A percentile compares a stretch with the other conserved stretches of the same genome.
Evolutionary conservation across 2,888 invertebrate genomes (phyloP).

Genomic region (Adineta ricciae): DNA sequence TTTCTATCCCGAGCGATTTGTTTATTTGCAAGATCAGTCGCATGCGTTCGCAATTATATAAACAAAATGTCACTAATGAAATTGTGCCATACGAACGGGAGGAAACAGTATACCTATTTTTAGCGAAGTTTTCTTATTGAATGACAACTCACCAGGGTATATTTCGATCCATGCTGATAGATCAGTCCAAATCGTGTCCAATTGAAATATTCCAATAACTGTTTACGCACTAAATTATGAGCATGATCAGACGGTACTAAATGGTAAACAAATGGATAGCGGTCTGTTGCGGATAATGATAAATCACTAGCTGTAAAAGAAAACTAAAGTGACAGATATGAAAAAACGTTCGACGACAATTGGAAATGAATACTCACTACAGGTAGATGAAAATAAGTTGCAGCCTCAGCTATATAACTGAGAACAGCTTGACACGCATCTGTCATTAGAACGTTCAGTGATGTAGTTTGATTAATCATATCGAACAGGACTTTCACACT

Average conservation of each 20-base stretch:
- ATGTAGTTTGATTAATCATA: not conserved
- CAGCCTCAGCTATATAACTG: conserved; percentile 28
- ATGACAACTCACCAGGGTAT: conserved; percentile 21
- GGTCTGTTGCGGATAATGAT: conserved; percentile 62
- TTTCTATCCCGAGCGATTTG: not conserved
- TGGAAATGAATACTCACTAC: conserved; percentile 23
- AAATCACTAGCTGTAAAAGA: conserved; percentile 96
- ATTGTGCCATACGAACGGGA: too few species aligned
- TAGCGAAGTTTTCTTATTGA: too few species aligned
- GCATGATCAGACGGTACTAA: conserved; percentile 92
- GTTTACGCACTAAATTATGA: conserved; percentile 55
- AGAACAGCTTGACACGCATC: not conserved
- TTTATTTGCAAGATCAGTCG: not conserved
- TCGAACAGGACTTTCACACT: not conserved
- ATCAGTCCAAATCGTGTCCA: conserved; percentile 95
- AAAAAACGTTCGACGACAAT: too few species aligned
- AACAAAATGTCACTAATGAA: too few species aligned
- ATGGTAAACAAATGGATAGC: conserved; percentile 86
- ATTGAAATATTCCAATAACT: conserved; percentile 77
- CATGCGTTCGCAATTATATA: too few species aligned
- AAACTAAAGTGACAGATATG: too few species aligned
- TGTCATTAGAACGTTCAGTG: not conserved
- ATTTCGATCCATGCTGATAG: conserved; percentile 52
- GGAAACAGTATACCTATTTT: too few species aligned
- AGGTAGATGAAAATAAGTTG: conserved; percentile 29